A percentile compares a stretch with the other conserved stretches of the same genome.
phyloP scores from a whole-genome alignment of 2,797 vertebrate species.

The Argya squamiceps region DNA sequence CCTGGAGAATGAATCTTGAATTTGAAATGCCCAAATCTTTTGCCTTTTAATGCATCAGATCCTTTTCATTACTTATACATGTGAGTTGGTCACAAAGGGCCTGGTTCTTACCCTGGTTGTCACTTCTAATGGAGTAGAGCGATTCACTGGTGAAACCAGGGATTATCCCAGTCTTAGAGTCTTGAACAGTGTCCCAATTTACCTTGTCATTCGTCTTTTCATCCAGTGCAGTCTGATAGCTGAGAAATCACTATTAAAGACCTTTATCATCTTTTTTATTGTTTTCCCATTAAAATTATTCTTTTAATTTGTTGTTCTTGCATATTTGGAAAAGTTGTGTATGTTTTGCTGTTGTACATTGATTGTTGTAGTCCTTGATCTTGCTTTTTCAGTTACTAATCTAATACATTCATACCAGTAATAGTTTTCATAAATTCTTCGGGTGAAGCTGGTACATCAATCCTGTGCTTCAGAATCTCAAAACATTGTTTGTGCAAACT shows the following conservation, averaged over 20 bases:
- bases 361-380: not conserved
- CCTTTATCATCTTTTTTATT: not conserved
- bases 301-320: not conserved
- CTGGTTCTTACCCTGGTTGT: not conserved
- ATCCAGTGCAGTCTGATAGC: not conserved
- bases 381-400: not conserved
- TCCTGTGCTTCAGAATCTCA: not conserved
- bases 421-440: not conserved
- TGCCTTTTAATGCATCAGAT: not conserved
- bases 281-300: not conserved
- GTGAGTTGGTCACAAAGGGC: not conserved
- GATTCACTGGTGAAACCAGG: not conserved
- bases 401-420: not conserved
- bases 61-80: not conserved
- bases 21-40: not conserved
- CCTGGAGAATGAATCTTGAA: not conserved
- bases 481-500: not conserved
- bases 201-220: not conserved
- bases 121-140: not conserved
- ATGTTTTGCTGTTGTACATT: not conserved
- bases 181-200: not conserved
- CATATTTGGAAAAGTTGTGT: not conserved
- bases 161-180: not conserved
- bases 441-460: not conserved
- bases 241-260: not conserved